Evolutionary conservation across 23 tunicate species (phyloP).

Genomic region (Ciona savignyi): DNA sequence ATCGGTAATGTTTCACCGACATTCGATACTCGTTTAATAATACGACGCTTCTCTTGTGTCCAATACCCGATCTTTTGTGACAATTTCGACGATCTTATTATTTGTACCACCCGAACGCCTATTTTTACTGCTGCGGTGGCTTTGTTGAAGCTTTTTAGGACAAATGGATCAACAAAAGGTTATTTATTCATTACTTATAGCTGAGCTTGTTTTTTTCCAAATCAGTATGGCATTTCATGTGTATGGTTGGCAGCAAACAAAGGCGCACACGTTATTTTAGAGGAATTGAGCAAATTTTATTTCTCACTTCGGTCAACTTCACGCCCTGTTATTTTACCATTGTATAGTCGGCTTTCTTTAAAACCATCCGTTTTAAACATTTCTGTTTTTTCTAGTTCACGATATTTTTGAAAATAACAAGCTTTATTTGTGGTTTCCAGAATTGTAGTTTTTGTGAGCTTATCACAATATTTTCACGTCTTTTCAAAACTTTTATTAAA

Average conservation of each 20-base stretch:
- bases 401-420: neutral
- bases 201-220: neutral
- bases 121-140: neutral
- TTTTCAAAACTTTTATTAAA: neutral
- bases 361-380: neutral
- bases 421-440: neutral
- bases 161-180: neutral
- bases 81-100: neutral
- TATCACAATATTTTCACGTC: neutral
- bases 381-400: neutral
- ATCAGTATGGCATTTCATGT: neutral
- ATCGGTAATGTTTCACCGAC: neutral
- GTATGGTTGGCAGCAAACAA: neutral
- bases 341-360: neutral
- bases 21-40: neutral
- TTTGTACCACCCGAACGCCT: neutral
- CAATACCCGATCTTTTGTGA: neutral
- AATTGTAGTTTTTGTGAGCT: neutral
- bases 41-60: neutral
- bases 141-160: neutral
- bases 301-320: neutral
- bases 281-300: neutral
- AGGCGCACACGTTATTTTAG: neutral
- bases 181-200: neutral
- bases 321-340: neutral